Evolutionary conservation across 2,797 vertebrate species (phyloP), one percentile per base, ranked within the genome.

Genomic region (Hippocampus kuda): DNA sequence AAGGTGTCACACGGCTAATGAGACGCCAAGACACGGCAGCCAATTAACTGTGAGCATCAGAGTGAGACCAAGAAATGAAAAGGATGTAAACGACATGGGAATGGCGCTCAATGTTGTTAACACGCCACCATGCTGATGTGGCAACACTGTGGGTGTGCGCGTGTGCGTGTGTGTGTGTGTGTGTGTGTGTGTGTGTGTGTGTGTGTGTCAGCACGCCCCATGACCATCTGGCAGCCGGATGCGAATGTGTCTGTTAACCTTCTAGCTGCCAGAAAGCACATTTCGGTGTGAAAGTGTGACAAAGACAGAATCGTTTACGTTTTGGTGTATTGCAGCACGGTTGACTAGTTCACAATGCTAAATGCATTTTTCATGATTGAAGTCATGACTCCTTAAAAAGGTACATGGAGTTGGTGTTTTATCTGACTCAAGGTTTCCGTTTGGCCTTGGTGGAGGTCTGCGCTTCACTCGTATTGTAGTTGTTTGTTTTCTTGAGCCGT

Each of bases 11-110:
- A 79, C 69, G 81, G 83, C 84, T 91, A 89, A 91, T 85, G 86
- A 88, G 86, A 75, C 77, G 81, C 86, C 90, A 91, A 90, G 89
- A 91, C 83, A 92, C 83, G 85, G 86, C 81, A 87, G 88, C 88
- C 88, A 88, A 91, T 92, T 91, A 91, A 88, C 83, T 86, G 76
- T 89, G 84, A 79, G 80, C 87, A 85, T 81, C 84, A 82, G 86
- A 89, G 79, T 88, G 86, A 88, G 81, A 89, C 86, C 11, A 75
- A 68, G 66, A 26, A 68, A 57, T 41, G n/a, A 68, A 57, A 75
- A 70, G 12, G 67, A 73, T 60, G 54, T 72, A 54, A 48, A 26
- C 63, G 63, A 65, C 63, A 48, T 65, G 63, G 63, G 63, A 65
- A 65, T 65, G 13, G 15, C 11, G 24, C 44, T 46, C 24, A 10